These are phyloP conservation scores for Pelecanus crispus DNA, from an alignment of 2,113 vertebrate genomes.

Conservation along the genomic window DNA sequence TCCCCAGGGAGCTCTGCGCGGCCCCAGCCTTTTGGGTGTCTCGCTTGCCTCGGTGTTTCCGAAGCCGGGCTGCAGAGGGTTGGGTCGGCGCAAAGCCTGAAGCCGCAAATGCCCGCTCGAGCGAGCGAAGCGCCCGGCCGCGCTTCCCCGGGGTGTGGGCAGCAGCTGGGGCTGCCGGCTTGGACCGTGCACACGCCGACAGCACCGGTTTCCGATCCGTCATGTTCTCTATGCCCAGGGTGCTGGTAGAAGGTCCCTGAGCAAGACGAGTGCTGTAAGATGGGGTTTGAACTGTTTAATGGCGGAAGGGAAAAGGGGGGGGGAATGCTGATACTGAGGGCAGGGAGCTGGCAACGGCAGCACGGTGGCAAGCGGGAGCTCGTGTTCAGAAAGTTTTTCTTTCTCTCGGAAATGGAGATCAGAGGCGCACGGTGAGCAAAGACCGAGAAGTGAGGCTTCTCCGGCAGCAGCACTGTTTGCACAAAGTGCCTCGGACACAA, in stretches of 20 bases:
- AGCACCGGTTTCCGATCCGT: rapidly evolving
- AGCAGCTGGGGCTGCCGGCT: not conserved
- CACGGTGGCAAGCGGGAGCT: rapidly evolving
- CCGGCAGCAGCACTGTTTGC: not conserved
- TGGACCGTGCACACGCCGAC: not conserved
- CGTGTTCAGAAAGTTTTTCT: not conserved
- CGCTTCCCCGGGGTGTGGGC: not conserved
- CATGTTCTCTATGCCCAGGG: rapidly evolving
- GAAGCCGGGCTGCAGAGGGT: not conserved
- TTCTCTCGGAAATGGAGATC: not conserved
- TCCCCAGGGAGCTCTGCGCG: rapidly evolving
- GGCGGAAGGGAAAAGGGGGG: not conserved
- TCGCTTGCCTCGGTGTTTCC: not conserved
- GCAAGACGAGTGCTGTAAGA: rapidly evolving
- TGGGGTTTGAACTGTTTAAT: rapidly evolving
- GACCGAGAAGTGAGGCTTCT: not conserved
- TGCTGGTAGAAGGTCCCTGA: not conserved
- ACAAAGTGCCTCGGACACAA: not conserved
- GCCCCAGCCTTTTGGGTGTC: not conserved
- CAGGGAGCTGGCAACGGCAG: not conserved
- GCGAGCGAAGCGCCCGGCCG: not conserved
- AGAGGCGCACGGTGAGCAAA: not conserved
- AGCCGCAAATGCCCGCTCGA: not conserved
- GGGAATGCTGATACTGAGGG: rapidly evolving
- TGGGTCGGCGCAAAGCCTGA: not conserved